phyloP scores from a whole-genome alignment of 2,113 vertebrate species.

The Brachyhypopomus occidentalis region DNA sequence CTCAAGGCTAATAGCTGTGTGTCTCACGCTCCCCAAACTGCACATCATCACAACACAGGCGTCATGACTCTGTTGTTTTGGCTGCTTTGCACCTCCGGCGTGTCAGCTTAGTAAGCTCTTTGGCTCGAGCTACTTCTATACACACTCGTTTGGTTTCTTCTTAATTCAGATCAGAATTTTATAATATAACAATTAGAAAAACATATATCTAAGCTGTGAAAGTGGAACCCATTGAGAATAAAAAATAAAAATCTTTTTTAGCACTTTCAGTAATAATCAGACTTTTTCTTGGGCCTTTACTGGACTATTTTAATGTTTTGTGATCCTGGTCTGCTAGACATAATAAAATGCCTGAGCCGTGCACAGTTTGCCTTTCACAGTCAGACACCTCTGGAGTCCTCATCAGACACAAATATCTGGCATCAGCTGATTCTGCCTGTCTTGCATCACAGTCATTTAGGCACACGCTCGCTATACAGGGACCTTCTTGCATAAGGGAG shows the following conservation, averaged over 20 bases:
- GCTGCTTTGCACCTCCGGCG: no score
- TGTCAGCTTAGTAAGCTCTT: no score
- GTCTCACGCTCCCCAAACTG: not conserved
- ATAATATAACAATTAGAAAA: no score
- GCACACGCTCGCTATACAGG: not conserved
- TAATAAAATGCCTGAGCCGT: conserved; percentile 1
- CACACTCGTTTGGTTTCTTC: no score
- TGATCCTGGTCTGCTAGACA: conserved; percentile 29
- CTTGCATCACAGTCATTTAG: not conserved
- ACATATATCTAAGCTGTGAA: not conserved
- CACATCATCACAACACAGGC: no score
- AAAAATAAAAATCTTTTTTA: no score
- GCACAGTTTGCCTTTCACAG: conserved; percentile 7
- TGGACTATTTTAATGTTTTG: not conserved
- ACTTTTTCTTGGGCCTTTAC: no score
- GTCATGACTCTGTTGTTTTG: no score
- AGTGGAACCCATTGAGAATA: not conserved
- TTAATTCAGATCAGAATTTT: no score
- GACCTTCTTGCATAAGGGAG: not conserved
- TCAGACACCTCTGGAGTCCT: conserved; percentile 12
- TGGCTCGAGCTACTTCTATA: no score
- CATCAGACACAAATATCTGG: conserved; percentile 10
- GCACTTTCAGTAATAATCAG: not conserved
- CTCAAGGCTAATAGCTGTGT: conserved; percentile 42
- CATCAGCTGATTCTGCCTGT: not conserved